Conservation (phyloP, 2,113 vertebrate genomes). For the Poeciliopsis turrubarensis region DNA sequence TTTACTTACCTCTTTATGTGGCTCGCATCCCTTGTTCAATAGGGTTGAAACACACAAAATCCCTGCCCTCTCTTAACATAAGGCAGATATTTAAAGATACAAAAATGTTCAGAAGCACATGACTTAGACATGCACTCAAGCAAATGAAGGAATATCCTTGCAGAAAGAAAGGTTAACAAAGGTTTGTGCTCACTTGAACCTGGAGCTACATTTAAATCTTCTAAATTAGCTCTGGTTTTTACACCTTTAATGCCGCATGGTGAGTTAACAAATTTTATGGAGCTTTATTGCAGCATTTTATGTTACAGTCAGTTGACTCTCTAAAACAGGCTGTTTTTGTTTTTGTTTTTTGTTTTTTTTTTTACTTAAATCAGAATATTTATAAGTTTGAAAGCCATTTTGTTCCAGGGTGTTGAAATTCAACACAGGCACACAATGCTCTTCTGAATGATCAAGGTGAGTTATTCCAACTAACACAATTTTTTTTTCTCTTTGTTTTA, state of each 20-base stretch:
- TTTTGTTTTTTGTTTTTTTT: not conserved
- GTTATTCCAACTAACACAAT: not conserved
- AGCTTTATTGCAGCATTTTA: conserved; percentile 36
- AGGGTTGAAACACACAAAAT: not conserved
- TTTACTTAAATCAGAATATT: not conserved
- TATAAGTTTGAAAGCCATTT: not conserved
- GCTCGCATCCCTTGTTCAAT: not conserved
- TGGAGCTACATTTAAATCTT: conserved; percentile 41
- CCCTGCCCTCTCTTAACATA: not conserved
- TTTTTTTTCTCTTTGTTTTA: too few relatives aligned
- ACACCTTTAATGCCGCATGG: conserved; percentile 54
- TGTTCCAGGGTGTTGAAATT: not conserved
- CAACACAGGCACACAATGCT: not conserved
- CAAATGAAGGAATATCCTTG: not conserved
- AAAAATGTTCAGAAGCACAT: not conserved
- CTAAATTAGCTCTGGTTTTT: conserved; percentile 31
- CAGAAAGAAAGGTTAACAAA: not conserved
- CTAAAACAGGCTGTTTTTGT: conserved; percentile 7
- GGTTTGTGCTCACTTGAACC: conserved; percentile 1
- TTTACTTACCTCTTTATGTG: not conserved
- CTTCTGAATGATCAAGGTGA: not conserved
- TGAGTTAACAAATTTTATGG: conserved; percentile 27
- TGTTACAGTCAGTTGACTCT: conserved; percentile 31
- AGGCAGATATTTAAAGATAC: not conserved
- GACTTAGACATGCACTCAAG: not conserved